Evolutionary conservation across 2,888 invertebrate species (phyloP).

Genomic region (Perizoma affinitatum): DNA sequence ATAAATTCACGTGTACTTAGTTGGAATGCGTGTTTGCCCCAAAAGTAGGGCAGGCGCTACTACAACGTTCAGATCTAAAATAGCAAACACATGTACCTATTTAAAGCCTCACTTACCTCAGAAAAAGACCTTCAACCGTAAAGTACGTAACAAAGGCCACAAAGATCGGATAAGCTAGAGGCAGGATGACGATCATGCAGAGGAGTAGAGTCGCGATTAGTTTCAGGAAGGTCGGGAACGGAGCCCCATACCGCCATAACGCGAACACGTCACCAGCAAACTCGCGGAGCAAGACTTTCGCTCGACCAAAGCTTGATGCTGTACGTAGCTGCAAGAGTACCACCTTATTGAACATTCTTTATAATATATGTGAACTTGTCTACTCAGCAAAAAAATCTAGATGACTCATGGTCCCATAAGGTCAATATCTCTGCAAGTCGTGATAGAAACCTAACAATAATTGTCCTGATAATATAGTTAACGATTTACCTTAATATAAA

Average conservation of each 20-base stretch:
- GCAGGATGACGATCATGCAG: slow-evolving; percentile 66
- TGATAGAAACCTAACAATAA: no score
- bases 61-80: no score
- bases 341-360: not conserved
- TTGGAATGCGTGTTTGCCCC: not conserved
- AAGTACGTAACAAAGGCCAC: slow-evolving; percentile 64
- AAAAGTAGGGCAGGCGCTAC: not conserved
- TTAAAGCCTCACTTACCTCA: slow-evolving; percentile 59
- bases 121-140: slow-evolving; percentile 66
- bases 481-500: no score
- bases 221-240: slow-evolving; percentile 79
- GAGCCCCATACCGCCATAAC: slow-evolving; percentile 76
- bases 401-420: no score
- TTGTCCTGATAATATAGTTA: no score
- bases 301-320: slow-evolving; percentile 62
- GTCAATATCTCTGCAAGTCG: no score
- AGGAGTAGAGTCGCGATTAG: slow-evolving; percentile 71
- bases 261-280: slow-evolving; percentile 66
- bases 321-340: slow-evolving; percentile 61
- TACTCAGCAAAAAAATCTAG: no score
- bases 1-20: no score
- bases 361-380: no score
- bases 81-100: no score
- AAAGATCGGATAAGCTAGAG: slow-evolving; percentile 72
- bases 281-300: slow-evolving; percentile 62